phyloP scores from a whole-genome alignment of 2,888 invertebrate genomes.

The Coremacera marginata region DNA sequence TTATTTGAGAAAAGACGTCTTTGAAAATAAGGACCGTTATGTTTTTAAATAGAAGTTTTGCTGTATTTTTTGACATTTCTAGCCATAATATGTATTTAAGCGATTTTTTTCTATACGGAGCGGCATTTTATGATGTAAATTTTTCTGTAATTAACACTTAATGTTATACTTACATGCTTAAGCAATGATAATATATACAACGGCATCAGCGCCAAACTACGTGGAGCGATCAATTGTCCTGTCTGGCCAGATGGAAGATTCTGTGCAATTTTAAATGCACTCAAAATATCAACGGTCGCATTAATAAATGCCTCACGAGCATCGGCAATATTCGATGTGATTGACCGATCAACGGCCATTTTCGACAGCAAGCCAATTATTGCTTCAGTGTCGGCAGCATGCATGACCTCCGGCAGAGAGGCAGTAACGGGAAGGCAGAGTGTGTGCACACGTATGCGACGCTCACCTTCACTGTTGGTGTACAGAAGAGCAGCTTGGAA shows the following conservation, averaged over 20 bases:
- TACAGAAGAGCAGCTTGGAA: slow-evolving; percentile 98
- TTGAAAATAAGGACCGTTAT: no score
- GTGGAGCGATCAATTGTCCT: slow-evolving; percentile 81
- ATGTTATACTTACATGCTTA: slow-evolving; percentile 78
- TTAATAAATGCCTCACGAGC: slow-evolving; percentile 97
- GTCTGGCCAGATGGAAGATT: slow-evolving; percentile 74
- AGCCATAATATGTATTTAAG: no score
- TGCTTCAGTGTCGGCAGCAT: slow-evolving; percentile 92
- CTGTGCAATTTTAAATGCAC: slow-evolving; percentile 78
- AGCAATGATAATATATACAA: slow-evolving; percentile 89
- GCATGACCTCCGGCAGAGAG: slow-evolving; percentile 86
- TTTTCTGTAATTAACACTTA: not conserved
- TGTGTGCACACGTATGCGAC: slow-evolving; percentile 97
- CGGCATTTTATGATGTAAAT: no score
- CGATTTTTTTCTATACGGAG: no score
- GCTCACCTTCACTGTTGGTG: slow-evolving; percentile 94
- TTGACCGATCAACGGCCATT: slow-evolving; percentile 97
- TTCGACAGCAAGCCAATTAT: slow-evolving; percentile 93
- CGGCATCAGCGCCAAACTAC: slow-evolving; percentile 85
- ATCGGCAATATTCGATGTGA: slow-evolving; percentile 87
- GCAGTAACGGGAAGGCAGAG: slow-evolving; percentile 91
- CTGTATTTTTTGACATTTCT: no score
- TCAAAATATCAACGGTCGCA: slow-evolving; percentile 90
- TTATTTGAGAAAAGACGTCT: no score
- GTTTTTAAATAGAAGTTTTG: no score